Base-by-base conservation (phyloP, 2,888 invertebrate genomes). In the Hirtodrosophila duncani region DNA sequence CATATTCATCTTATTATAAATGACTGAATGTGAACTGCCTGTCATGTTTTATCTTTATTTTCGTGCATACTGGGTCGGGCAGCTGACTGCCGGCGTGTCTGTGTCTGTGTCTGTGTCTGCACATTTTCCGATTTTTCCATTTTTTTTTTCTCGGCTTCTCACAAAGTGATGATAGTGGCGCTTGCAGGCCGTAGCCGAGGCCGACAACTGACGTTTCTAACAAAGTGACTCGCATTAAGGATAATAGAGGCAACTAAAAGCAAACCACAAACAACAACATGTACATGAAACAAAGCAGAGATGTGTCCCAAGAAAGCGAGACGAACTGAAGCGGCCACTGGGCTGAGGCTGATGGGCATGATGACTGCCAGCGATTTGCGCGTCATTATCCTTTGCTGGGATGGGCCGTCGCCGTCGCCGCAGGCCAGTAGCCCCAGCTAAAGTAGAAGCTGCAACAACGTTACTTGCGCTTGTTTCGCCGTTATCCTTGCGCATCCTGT, bases 221-320 rank as follows among this genome's bases (percentile, higher is more conserved):
- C 81, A 80, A 75, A 75, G 81, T 75, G 75, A 80, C 74, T 80
- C 75, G 81, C 75, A 75, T 75, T 75, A 75, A 77, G 81, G 78
- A 75, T 75, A 75, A 75, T 75, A 74, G 81, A 67, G 78, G 70
- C 81, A 69, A 71, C 80, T 72, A 79, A 79, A 71, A 79, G 72
- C 80, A 64, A 67, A 46, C 33, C 59, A 11, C 14, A 56, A 34
- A 46, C 51, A 30, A 33, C 52, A 41, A 60, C 52, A 55, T n/a
- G n/a, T n/a, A 50, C 72, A 62, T 72, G 72, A 72, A 79, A 72
- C 72, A 72, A 79, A 72, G 77, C 72, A 71, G 72, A 61, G 55
- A 29, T 8, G n/a, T 14, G 24, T 16, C 24, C 8, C 9, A 33
- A 9, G 21, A 8, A 36, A 26, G 49, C 55, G 23, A 42, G 33